phyloP scores from a whole-genome alignment of 2,797 vertebrate genomes.

The Sebastes diaconus region DNA sequence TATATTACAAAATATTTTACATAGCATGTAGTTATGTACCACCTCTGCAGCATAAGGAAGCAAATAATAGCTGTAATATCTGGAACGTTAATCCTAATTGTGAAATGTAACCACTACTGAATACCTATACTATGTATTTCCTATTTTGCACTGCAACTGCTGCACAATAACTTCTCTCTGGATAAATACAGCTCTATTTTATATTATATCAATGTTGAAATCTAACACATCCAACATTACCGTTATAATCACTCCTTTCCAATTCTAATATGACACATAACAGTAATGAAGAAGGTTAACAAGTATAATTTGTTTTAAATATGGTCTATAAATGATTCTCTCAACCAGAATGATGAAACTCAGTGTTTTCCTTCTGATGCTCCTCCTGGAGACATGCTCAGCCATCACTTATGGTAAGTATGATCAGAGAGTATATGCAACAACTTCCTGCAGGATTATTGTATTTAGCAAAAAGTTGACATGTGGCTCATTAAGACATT shows the following conservation, averaged over 20 bases:
- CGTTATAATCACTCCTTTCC: too few species aligned
- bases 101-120: background rate
- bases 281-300: background rate
- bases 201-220: too few species aligned
- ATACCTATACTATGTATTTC: background rate
- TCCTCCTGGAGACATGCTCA: background rate
- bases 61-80: background rate
- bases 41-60: background rate
- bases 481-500: too few species aligned
- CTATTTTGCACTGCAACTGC: background rate
- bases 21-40: background rate
- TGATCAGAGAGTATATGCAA: background rate
- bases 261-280: too few species aligned
- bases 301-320: background rate
- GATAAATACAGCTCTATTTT: background rate
- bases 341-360: constrained; percentile 26
- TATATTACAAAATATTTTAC: background rate
- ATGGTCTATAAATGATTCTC: background rate
- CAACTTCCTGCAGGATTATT: too few species aligned
- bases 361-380: background rate
- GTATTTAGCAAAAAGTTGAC: too few species aligned
- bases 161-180: background rate
- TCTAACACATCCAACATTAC: too few species aligned
- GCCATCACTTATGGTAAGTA: constrained; percentile 17
- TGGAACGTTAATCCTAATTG: background rate